phyloP scores from a whole-genome alignment of 2,797 vertebrate genomes.

The Protonibea diacanthus region DNA sequence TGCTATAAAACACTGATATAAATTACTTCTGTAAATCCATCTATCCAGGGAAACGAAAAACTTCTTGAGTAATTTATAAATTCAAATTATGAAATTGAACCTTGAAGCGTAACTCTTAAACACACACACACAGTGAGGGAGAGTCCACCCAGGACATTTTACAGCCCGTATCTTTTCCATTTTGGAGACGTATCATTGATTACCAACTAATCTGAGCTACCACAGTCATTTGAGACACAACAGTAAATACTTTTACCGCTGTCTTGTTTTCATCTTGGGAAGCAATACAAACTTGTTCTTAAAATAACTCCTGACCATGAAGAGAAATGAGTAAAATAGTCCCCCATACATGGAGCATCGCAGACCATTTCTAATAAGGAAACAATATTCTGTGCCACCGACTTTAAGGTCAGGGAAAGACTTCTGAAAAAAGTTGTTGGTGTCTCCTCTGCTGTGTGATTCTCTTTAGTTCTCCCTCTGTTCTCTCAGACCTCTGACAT shows the following conservation, averaged over 20 bases:
- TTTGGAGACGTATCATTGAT: constrained; percentile 52
- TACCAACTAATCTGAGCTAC: constrained; percentile 23
- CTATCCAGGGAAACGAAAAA: neutral
- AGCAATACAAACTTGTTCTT: neutral
- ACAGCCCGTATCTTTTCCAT: constrained; percentile 20
- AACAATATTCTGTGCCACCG: neutral
- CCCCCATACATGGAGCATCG: neutral
- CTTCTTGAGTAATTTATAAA: neutral
- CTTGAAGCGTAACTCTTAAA: constrained; percentile 15
- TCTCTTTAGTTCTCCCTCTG: constrained; percentile 26
- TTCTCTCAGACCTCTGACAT: constrained; percentile 48
- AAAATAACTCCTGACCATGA: neutral
- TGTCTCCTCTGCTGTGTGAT: constrained; percentile 27
- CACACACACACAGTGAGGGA: constrained; percentile 5
- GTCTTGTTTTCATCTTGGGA: constrained; percentile 29
- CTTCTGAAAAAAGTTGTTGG: neutral
- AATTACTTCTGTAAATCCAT: neutral
- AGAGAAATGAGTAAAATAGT: neutral
- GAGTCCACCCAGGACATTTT: constrained; percentile 2
- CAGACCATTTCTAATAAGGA: neutral
- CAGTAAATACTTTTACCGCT: constrained; percentile 29
- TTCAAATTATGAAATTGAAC: constrained; percentile 6
- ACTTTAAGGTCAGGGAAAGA: neutral
- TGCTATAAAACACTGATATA: neutral
- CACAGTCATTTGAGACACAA: constrained; percentile 27